phyloP scores from a whole-genome alignment of 1,140 invertebrate genomes.

The Luehdorfia chinensis region DNA sequence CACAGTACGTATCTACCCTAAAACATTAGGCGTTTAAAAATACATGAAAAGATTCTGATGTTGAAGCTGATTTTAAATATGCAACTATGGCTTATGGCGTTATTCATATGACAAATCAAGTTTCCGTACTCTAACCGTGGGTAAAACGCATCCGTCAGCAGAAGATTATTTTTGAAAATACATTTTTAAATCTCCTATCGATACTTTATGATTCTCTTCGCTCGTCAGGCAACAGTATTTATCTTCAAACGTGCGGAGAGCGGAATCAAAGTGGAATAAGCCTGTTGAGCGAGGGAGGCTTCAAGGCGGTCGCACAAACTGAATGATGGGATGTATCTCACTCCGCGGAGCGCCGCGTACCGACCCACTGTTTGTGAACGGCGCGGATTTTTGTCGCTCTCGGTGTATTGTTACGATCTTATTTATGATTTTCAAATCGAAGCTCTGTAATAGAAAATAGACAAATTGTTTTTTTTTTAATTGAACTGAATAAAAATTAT shows the following conservation, averaged over 20 bases:
- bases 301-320: constrained; percentile 39
- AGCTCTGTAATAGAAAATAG: not conserved
- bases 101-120: no score
- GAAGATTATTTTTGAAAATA: no score
- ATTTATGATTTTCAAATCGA: constrained; percentile 6
- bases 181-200: constrained; percentile 3
- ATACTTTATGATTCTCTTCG: constrained; percentile 1
- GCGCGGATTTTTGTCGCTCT: not conserved
- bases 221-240: constrained; percentile 16
- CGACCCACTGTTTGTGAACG: not conserved
- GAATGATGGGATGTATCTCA: constrained; percentile 27
- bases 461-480: not conserved
- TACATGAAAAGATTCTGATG: no score
- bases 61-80: no score
- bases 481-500: not conserved
- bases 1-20: no score
- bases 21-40: no score
- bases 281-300: constrained; percentile 27
- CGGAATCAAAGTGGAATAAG: constrained; percentile 39
- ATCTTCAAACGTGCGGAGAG: constrained; percentile 17
- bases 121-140: no score
- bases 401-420: constrained; percentile 10
- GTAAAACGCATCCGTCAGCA: no score
- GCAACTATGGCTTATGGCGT: no score
- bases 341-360: not conserved